These are phyloP conservation scores for Agapornis roseicollis DNA, from an alignment of 2,113 vertebrate species.

Conservation along the genomic window DNA sequence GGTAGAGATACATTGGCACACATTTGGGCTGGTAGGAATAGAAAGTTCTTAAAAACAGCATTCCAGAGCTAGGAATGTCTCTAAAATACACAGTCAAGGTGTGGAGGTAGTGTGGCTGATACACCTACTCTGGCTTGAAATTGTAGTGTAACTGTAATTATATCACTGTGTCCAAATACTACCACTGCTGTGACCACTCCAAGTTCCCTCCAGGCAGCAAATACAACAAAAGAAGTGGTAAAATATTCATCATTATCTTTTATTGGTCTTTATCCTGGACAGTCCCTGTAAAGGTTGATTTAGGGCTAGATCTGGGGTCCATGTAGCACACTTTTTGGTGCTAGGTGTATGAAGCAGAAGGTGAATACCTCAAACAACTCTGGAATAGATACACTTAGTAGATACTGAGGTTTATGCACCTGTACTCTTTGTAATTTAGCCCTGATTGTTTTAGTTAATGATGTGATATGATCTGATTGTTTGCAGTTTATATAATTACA, in stretches of 20 bases:
- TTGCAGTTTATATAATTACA: conserved; percentile 15
- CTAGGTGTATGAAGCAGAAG: not conserved
- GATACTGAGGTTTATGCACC: not conserved
- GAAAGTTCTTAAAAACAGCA: not conserved
- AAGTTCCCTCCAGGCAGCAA: not conserved
- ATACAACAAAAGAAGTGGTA: not conserved
- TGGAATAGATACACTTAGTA: not conserved
- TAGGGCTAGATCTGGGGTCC: not conserved
- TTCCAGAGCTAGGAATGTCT: not conserved
- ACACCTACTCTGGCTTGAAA: not conserved
- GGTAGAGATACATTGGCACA: not conserved
- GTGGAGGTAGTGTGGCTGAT: not conserved
- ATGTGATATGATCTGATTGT: not conserved
- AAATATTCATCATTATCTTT: not conserved
- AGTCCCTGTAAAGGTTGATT: not conserved
- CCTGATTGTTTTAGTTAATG: conserved; percentile 27
- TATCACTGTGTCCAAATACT: not conserved
- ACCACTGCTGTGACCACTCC: not conserved
- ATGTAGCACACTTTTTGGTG: not conserved
- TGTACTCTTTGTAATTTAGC: not conserved
- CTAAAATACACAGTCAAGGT: not conserved
- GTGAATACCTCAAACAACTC: not conserved
- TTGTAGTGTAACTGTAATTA: not conserved
- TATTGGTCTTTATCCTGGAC: not conserved
- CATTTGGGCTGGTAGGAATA: not conserved